Evolutionary conservation across 2,113 vertebrate genomes (phyloP).

Genomic region (Dromas ardeola): DNA sequence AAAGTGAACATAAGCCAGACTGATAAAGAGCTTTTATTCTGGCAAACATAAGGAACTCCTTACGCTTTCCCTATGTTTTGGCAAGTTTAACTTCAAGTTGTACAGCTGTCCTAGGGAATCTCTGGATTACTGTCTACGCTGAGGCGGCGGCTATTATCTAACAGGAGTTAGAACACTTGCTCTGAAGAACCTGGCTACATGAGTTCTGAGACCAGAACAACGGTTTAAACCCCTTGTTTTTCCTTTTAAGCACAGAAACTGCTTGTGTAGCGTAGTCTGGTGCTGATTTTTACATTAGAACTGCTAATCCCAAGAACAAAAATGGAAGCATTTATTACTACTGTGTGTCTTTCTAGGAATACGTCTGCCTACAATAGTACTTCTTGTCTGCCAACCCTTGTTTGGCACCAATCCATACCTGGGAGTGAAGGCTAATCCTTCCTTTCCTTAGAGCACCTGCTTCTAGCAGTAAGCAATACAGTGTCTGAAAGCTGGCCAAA

Average conservation of each 20-base stretch:
- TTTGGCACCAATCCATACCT: constrained; percentile 59
- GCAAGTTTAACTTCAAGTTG: neutral
- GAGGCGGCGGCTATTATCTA: neutral
- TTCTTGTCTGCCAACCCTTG: constrained; percentile 22
- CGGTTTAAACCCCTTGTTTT: neutral
- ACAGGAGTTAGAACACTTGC: neutral
- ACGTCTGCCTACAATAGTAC: constrained; percentile 16
- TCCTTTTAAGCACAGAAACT: too few species aligned
- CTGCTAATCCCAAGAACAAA: constrained; percentile 17
- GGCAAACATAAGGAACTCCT: neutral
- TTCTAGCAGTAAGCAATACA: constrained; percentile 50
- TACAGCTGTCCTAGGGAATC: neutral
- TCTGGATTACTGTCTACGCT: neutral
- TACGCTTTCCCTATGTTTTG: neutral
- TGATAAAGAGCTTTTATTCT: neutral
- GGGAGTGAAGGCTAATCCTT: constrained; percentile 48
- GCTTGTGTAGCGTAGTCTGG: too few species aligned
- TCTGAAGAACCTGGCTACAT: neutral
- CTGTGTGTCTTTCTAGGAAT: constrained; percentile 46
- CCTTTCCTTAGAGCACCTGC: constrained; percentile 58
- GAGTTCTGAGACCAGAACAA: neutral
- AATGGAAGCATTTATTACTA: constrained; percentile 12
- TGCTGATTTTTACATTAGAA: neutral
- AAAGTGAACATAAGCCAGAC: neutral
- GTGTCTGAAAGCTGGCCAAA: constrained; percentile 53